A percentile compares a stretch with the other conserved stretches of the same genome.
Conservation (phyloP, 2,888 invertebrate genomes). For the Ophion obscuratus region DNA sequence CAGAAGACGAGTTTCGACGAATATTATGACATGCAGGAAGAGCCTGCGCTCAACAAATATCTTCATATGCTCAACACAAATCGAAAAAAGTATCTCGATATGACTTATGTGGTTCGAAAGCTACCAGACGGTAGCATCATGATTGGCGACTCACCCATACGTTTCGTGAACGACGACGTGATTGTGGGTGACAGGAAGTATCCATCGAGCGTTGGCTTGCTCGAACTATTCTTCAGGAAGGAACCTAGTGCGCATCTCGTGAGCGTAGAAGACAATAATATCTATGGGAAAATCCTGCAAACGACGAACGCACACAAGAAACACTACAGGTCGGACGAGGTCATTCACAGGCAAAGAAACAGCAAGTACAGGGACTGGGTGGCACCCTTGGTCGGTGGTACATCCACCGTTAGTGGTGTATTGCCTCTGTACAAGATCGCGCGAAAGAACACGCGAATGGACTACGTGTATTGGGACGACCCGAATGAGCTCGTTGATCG, state of each 20-base stretch:
- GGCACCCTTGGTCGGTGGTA: slow-evolving; percentile 31
- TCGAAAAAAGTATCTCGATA: slow-evolving; percentile 48
- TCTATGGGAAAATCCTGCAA: no score
- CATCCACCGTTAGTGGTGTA: slow-evolving; percentile 5
- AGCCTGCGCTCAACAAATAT: slow-evolving; percentile 25
- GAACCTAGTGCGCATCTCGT: slow-evolving; percentile 43
- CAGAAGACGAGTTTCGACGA: not conserved
- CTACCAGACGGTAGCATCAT: slow-evolving; percentile 33
- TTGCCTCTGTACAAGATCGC: slow-evolving; percentile 51
- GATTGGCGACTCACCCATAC: slow-evolving; percentile 51
- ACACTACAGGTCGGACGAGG: no score
- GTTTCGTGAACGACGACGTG: slow-evolving; percentile 38
- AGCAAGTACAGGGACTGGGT: slow-evolving; percentile 47
- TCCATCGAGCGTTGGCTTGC: slow-evolving; percentile 21
- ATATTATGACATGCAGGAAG: not conserved
- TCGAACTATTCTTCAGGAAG: slow-evolving; percentile 57
- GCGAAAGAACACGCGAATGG: slow-evolving; percentile 37
- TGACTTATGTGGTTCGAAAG: slow-evolving; percentile 48
- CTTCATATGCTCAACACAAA: not conserved
- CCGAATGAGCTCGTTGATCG: slow-evolving; percentile 60
- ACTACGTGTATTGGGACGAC: slow-evolving; percentile 59
- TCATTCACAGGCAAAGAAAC: slow-evolving; percentile 22
- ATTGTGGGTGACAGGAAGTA: slow-evolving; percentile 40
- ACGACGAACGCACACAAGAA: no score
- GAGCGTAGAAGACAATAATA: slow-evolving; percentile 31